Conservation (phyloP, 2,888 invertebrate genomes). For the Temnothorax rugatulus region DNA sequence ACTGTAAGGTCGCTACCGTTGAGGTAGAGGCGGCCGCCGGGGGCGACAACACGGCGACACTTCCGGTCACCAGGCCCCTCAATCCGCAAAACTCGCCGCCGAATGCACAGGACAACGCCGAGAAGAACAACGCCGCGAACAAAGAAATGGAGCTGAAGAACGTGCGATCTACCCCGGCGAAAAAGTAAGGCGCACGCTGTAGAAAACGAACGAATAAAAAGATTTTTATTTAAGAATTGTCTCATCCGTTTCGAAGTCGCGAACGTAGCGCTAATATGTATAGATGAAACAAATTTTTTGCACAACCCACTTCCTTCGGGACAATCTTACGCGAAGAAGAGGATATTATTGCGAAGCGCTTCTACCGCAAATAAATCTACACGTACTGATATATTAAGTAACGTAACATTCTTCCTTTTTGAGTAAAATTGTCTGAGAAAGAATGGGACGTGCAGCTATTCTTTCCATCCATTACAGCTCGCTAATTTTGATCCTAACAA, state of each 20-base stretch:
- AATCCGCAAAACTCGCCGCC: constrained; percentile 89
- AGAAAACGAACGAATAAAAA: neutral
- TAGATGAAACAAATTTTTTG: neutral
- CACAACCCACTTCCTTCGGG: neutral
- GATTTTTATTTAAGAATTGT: constrained; percentile 19
- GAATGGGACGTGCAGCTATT: constrained; percentile 5
- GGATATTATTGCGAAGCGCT: neutral
- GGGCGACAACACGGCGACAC: constrained; percentile 94
- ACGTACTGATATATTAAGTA: too few relatives aligned
- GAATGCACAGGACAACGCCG: constrained; percentile 90
- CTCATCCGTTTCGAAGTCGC: neutral
- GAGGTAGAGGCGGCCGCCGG: constrained; percentile 92
- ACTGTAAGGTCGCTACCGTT: constrained; percentile 96
- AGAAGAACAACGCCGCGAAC: constrained; percentile 94
- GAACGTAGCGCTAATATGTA: neutral
- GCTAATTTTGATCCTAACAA: neutral
- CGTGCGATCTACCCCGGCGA: constrained; percentile 94
- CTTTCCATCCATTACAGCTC: neutral
- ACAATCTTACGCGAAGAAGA: neutral
- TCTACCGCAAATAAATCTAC: neutral
- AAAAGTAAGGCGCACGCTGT: constrained; percentile 89
- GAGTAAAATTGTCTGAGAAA: neutral
- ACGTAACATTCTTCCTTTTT: neutral
- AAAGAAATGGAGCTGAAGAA: constrained; percentile 96
- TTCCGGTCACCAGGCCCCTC: constrained; percentile 93